Evolutionary conservation across 2,888 invertebrate species (phyloP), one percentile per base, ranked within the genome.

Genomic region (Odontocolon sp.): DNA sequence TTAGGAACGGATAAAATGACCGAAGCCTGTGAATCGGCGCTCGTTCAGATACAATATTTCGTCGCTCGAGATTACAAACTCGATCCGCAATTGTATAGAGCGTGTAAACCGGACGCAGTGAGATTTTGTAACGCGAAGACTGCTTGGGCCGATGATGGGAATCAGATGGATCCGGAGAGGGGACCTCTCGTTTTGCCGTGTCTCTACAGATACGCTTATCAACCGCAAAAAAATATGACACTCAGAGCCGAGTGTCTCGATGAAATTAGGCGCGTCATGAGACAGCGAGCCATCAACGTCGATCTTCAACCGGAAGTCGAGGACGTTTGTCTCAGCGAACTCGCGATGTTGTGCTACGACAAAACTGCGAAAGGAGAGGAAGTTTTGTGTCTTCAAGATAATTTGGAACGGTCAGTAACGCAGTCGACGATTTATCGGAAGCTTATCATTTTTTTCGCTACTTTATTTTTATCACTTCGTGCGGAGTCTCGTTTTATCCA

Each of bases 21-120:
- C 0, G 93, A 94, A 72, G 95, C 95, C 11, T 99, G 99, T 92
- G 97, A 98, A 91, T 94, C 95, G 79, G 96, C 97, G 5, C 92
- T 99, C 45, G 92, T 99, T 73, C 97, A 99, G 91, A 97, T 99
- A 85, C 98, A 99, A 88, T 99, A 98, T 91, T 99, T 99, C 91
- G 94, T 99, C 77, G 96, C 98, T 0, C 93, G 99, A 84, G 97
- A 99, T 91, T 99, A 97, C 89, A 97, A 96, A 85, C 91, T 98
- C 52, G 98, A 98, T 90, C 96, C 97, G 0, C 95, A 95, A 82
- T 91, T 99, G 45, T 99, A 97, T 88, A 94, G 94, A 86, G 95
- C 95, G 28, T 99, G 99, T 88, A 95, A 94, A 85, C 93, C 94
- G 79, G 98, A 99, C 91, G 98, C 99, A 1, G 92, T 93, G 2